Evolutionary conservation across 2,113 vertebrate species (phyloP), one percentile per base, ranked within the genome.

Genomic region (Sitta europaea): DNA sequence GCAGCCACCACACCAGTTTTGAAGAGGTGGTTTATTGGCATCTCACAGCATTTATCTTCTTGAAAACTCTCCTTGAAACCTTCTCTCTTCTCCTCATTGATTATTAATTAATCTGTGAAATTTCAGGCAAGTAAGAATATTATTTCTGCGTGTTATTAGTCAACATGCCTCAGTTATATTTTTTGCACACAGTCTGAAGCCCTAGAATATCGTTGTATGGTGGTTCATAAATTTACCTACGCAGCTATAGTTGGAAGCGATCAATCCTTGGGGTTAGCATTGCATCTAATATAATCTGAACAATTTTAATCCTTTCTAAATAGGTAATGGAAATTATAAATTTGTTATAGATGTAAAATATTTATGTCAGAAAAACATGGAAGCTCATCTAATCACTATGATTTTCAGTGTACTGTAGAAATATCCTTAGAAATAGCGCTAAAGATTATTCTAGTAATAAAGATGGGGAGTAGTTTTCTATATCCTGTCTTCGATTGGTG

Each of bases 21-120:
- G 28, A 91, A 55, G n/a, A 59, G 9, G 9, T 29, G 42, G 20
- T 51, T 74, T 89, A 47, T 47, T 53, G 40, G 2, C 11, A 59
- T 74, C 13, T 86, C 35, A 77, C 7, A 83, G 13, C 7, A 63
- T 85, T 92, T n/a, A 45, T 76, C 21, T 27, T 89, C 81, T 85
- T 61, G n/a, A n/a, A n/a, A n/a, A n/a, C n/a, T 84, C 48, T 75
- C 45, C 48, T 92, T 58, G 43, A 78, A 88, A 75, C 6, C 2
- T 13, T 48, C 24, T 89, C 36, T 61, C 17, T 73, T 92, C 27
- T 82, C 74, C 33, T 92, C n/a, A 85, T 65, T 87, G 87, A 76
- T 90, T 95, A 86, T 63, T 92, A 89, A 94, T 85, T 89, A 84
- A 91, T 55, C 66, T 84, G 11, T 79, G 58, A 87, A 47, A 89